These are phyloP conservation scores for Andrena fulva DNA, from an alignment of 2,888 invertebrate species.

Conservation along the genomic window DNA sequence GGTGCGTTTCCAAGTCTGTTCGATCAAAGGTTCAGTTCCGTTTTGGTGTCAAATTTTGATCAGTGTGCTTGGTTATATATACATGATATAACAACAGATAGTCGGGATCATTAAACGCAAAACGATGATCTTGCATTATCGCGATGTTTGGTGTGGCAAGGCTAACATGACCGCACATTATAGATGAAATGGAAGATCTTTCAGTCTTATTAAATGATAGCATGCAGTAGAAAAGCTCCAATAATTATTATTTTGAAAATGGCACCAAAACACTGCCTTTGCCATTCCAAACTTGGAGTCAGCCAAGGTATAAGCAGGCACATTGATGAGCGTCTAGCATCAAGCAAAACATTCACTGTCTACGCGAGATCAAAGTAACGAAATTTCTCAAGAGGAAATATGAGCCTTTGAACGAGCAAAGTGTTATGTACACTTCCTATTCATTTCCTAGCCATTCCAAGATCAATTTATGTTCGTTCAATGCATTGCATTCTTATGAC, in stretches of 20 bases:
- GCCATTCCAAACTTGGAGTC: conserved; percentile 91
- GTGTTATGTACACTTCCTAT: conserved; percentile 46
- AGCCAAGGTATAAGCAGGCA: conserved; percentile 87
- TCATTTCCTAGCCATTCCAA: conserved; percentile 34
- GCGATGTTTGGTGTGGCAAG: conserved; percentile 85
- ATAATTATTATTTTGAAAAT: conserved; percentile 76
- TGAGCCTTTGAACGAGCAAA: conserved; percentile 82
- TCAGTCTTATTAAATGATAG: conserved; percentile 48
- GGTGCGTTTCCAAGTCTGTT: conserved; percentile 85
- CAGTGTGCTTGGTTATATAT: conserved; percentile 85
- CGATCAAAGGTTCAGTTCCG: conserved; percentile 86
- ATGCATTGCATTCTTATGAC: not conserved
- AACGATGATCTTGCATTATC: conserved; percentile 56
- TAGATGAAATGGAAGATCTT: conserved; percentile 42
- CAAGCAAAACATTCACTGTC: conserved; percentile 36
- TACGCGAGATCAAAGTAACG: conserved; percentile 30
- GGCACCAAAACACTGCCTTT: conserved; percentile 89
- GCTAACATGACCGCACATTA: conserved; percentile 84
- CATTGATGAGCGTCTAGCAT: conserved; percentile 79
- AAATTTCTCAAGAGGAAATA: conserved; percentile 41
- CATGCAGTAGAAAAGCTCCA: conserved; percentile 67
- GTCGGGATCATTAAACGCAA: conserved; percentile 43
- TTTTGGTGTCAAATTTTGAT: conserved; percentile 87
- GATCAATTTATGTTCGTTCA: not conserved
- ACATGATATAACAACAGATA: conserved; percentile 12